These are phyloP conservation scores for Syngnathus typhle DNA, from an alignment of 2,113 vertebrate species.

Conservation along the genomic window DNA sequence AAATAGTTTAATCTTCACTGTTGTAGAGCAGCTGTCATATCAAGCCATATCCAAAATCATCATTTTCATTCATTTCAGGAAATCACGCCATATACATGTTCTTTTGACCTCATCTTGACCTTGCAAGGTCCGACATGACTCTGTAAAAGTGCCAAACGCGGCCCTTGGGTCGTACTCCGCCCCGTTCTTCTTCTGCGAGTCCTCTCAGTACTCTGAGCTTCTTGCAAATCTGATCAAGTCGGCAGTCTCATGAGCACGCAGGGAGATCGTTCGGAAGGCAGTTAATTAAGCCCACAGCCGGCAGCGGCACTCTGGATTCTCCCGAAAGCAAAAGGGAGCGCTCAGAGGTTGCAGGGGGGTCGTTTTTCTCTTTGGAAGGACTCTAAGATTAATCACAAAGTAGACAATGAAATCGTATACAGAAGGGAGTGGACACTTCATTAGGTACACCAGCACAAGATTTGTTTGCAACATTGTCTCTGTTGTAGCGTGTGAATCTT, in stretches of 20 bases:
- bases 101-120: neutral
- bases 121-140: neutral
- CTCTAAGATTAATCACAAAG: neutral
- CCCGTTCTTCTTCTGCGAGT: neutral
- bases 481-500: no score
- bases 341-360: neutral
- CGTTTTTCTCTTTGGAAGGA: neutral
- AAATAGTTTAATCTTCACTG: no score
- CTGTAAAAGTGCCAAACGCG: neutral
- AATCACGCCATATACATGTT: neutral
- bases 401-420: neutral
- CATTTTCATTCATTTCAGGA: no score
- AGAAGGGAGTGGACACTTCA: neutral
- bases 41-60: no score
- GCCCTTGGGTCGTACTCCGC: neutral
- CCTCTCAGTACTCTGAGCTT: neutral
- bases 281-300: conserved; percentile 18
- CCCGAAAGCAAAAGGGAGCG: neutral
- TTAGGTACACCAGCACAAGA: neutral
- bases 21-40: no score
- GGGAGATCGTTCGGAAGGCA: conserved; percentile 26
- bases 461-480: no score
- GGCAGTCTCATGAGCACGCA: conserved; percentile 3
- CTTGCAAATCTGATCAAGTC: conserved; percentile 2
- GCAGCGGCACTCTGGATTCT: neutral